Conservation (phyloP, 2,797 vertebrate genomes). For the Micropoecilia bifurca region DNA sequence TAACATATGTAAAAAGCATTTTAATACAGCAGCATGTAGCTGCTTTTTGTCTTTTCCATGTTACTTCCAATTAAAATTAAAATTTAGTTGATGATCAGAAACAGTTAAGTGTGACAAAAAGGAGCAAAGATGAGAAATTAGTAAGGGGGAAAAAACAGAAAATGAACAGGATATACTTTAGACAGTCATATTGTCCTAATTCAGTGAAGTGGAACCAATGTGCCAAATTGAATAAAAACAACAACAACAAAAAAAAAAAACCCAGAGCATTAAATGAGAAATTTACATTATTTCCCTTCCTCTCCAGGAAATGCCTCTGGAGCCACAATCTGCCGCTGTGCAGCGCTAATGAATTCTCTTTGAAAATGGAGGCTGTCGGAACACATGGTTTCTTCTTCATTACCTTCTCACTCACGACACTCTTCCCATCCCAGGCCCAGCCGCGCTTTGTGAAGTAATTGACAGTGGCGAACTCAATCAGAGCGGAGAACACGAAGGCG, state of each 20-base stretch:
- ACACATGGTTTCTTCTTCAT: constrained; percentile 32
- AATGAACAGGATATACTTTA: not conserved
- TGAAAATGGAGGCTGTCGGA: constrained; percentile 32
- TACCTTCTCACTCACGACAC: constrained; percentile 97
- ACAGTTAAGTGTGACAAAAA: not conserved
- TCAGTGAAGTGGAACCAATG: not conserved
- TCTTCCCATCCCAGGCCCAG: constrained; percentile 99
- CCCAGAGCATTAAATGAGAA: constrained; percentile 3
- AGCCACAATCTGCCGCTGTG: not conserved
- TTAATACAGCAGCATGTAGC: not conserved
- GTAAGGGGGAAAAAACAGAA: not conserved
- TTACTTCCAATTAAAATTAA: not conserved
- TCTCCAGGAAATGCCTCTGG: constrained; percentile 17
- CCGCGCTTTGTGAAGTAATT: constrained; percentile 99
- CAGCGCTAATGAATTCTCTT: constrained; percentile 27
- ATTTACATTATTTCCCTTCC: not conserved
- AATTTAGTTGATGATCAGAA: not conserved
- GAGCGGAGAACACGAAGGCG: constrained; percentile 96
- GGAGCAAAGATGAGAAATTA: not conserved
- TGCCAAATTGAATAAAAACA: not conserved
- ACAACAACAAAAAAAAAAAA: not conserved
- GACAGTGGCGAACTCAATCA: constrained; percentile 98
- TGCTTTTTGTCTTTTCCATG: not conserved
- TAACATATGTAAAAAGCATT: not conserved
- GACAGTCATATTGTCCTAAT: not conserved